Base-by-base conservation (phyloP, 2,888 invertebrate genomes). In the Torymus auratus region DNA sequence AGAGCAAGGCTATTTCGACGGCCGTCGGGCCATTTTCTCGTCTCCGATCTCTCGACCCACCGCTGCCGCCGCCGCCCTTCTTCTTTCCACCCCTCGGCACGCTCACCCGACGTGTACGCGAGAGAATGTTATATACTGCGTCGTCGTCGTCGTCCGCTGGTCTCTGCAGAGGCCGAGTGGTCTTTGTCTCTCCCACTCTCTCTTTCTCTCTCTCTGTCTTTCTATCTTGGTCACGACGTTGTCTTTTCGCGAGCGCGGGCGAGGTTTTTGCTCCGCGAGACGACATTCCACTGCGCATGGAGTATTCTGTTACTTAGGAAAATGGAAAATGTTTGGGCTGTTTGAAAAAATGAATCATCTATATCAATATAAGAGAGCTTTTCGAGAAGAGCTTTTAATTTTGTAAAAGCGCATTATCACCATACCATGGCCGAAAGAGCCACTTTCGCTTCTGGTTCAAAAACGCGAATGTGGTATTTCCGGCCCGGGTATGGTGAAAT, bases 221-320 rank as follows among this genome's bases (percentile, higher is more conserved):
- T 15, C 15, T 17, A 52, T 4, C 17, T 50, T 74, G 17, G 13
- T n/a, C 28, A 2, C 28, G 2, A 20, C 14, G 14, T 64, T 62
- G 55, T 64, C 41, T 65, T 74, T 17, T 55, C 41, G 14, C 28
- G 15, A 56, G 10, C 41, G 64, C 2, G 60, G 14, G 14, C 28
- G 17, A 17, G 20, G 71, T 23, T 7, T 68, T 14, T 50, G 13
- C 55, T 62, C 14, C 62, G 55, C n/a, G 55, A 55, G 28, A 14
- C 58, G n/a, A n/a, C n/a, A 71, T 70, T 82, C 78, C 83, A 67
- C 84, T 83, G 81, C 79, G 77, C 72, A 11, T 28, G 41, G 79
- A 78, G 82, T 80, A 81, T 83, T 83, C 83, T 84, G 84, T 84
- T 82, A 72, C 83, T 76, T 73, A 81, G 82, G 71, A 68, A 77